Conservation (phyloP, 2,113 vertebrate genomes). For the Danio rerio region GRCz12tu NC_133183.1:34148001-34148500, state of each 20-base stretch:
- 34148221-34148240: background rate
- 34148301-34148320: background rate
- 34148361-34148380: background rate
- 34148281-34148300: background rate
- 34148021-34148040: too few relatives aligned
- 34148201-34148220: background rate
- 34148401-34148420: background rate
- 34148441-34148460: conserved; percentile 21
- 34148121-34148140: too few relatives aligned
- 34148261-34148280: background rate
- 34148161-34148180: too few relatives aligned
- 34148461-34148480: background rate
- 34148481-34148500: conserved; percentile 21
- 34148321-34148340: conserved; percentile 1
- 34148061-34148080: too few relatives aligned
- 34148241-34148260: background rate
- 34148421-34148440: conserved; percentile 38
- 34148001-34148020: too few relatives aligned
- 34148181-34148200: too few relatives aligned
- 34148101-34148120: too few relatives aligned
- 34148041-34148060: too few relatives aligned
- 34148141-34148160: too few relatives aligned
- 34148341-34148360: conserved; percentile 11
- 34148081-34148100: too few relatives aligned
- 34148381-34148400: background rate